Base-by-base conservation (phyloP, 2,113 vertebrate genomes). In the Microtus oregoni region DNA sequence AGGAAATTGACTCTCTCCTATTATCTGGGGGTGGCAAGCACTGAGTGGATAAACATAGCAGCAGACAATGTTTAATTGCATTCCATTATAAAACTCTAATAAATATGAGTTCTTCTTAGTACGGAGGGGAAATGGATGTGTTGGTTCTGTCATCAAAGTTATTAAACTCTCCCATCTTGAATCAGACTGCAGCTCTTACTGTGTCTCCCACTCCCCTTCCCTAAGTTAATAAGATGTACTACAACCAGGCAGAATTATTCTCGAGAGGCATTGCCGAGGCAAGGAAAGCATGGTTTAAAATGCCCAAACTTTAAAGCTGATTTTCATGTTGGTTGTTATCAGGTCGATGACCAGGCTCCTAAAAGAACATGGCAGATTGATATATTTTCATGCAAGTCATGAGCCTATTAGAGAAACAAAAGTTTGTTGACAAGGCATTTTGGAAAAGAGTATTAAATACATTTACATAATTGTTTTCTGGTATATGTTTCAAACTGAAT, bases 11-110 rank as follows among this genome's bases (percentile, higher is more conserved):
- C 4, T 82, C 82, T 17, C 30, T 19, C 65, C 76, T 61, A 61
- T 77, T 94, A 88, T 75, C 77, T 77, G 15, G 35, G 14, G 10
- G 52, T 17, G 12, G 12, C 1, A 35, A 6, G 14, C 30, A 4
- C n/a, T 82, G 68, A 92, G 14, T 20, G 13, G 22, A 75, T 90
- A n/a, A 85, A 78, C 32, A n/a, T 24, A 63, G 7, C 58, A 76
- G 15, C 58, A 76, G 15, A 73, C 1, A 44, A 44, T 26, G 8
- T 30, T 77, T 91, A 91, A 86, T 52, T 94, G 22, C 7, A 65
- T 44, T 95, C 94, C 15, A 55, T n/a, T 81, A 35, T 76, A 78
- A 73, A 93, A 76, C 3, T 38, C 85, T 94, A 67, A 78, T 81
- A 92, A 94, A 22, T 83, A 14, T 32, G 10, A 81, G 13, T 38